These are phyloP conservation scores for Chiloscyllium plagiosum DNA, from an alignment of 2,113 vertebrate genomes.

Conservation along the genomic window DNA sequence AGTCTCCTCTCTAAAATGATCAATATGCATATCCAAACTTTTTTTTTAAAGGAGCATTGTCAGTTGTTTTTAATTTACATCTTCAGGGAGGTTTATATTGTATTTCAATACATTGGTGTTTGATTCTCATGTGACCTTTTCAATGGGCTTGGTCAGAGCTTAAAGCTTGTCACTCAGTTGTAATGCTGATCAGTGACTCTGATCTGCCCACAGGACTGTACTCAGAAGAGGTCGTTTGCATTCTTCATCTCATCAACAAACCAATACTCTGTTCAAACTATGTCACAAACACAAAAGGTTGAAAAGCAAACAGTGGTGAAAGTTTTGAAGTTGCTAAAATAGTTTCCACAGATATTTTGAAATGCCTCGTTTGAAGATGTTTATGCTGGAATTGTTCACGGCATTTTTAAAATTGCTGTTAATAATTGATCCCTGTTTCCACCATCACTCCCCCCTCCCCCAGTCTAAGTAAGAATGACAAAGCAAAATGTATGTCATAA, in stretches of 20 bases:
- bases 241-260: conserved; percentile 23
- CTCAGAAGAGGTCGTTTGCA: neutral
- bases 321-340: neutral
- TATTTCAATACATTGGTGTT: neutral
- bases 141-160: neutral
- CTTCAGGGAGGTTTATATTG: neutral
- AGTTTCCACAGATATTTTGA: conserved; percentile 8
- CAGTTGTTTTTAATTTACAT: neutral
- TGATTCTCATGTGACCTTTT: neutral
- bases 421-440: neutral
- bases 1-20: neutral
- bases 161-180: neutral
- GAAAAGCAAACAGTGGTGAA: neutral
- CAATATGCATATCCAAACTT: neutral
- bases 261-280: neutral
- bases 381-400: neutral
- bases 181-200: neutral
- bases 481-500: neutral
- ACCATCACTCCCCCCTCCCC: neutral
- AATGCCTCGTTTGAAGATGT: neutral
- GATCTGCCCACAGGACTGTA: conserved; percentile 7
- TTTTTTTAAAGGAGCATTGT: neutral
- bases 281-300: conserved; percentile 22
- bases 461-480: neutral
- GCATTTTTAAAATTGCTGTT: neutral